Evolutionary conservation across 92 coral and sea anemone species (phyloP), one percentile per base, ranked within the genome.

Genomic region (Muricea muricata): DNA sequence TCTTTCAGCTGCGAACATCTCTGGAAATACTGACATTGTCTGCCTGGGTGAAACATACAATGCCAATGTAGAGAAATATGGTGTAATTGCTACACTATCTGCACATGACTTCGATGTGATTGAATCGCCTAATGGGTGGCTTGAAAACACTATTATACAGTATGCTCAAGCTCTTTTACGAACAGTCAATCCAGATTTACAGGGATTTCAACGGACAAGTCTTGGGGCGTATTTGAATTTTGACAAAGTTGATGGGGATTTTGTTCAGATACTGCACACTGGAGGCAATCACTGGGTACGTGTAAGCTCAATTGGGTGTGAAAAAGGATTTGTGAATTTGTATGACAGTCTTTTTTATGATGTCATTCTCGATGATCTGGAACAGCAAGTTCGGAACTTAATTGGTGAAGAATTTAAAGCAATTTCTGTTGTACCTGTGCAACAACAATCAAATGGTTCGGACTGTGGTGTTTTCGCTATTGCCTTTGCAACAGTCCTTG

Each of bases 321-420:
- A 78, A 24, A 84, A 84, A 24, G 92, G 94, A 29, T 32, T 82
- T 46, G 91, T 90, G 26, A 90, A 90, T 60, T 67, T 90, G 76
- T 83, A 82, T 84, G 89, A 90, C 37, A 91, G 95, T 57, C 82
- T 86, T 30, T 89, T 75, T 54, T 77, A 89, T 86, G 91, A 91
- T 72, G 71, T 85, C 17, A 81, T 88, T 40, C 90, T 30, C 65
- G 69, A 73, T 17, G 90, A 91, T 58, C 92, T 91, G 42, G 80
- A 85, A 77, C 90, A 91, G 9, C 42, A 37, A 65, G 92, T 91
- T 21, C 47, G 82, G 58, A 80, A 84, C 40, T 65, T 89, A 69
- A 46, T 85, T 73, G 90, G 85, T 15, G 90, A 85, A 73, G 82
- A 83, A 41, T 85, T 76, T 72, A 18, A 67, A 37, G 90, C 82